These are phyloP conservation scores for Podarcis lilfordi DNA, from an alignment of 2,797 vertebrate genomes.

Conservation along the genomic window DNA sequence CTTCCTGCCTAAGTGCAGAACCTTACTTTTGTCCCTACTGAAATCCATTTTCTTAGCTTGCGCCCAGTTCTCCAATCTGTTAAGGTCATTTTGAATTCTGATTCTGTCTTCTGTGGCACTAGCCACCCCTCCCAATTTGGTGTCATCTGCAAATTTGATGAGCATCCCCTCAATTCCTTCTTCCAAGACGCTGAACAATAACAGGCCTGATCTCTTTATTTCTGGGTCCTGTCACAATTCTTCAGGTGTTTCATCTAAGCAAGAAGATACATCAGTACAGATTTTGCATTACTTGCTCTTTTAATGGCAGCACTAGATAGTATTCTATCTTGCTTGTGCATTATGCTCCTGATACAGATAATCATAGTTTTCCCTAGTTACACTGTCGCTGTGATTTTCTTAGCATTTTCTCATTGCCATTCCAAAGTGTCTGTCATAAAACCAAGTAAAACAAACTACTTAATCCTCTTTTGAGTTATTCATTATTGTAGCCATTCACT, in stretches of 20 bases:
- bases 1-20: too few relatives aligned
- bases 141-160: too few relatives aligned
- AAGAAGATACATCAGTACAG: background rate
- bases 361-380: background rate
- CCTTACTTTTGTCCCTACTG: too few relatives aligned
- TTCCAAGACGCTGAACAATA: too few relatives aligned
- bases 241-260: background rate
- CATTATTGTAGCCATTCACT: constrained; percentile 18
- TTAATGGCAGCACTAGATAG: background rate
- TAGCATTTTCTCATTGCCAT: background rate
- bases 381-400: background rate
- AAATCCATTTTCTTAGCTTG: too few relatives aligned
- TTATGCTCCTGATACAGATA: constrained; percentile 2
- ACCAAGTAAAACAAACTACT: constrained; percentile 24
- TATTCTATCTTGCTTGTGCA: background rate
- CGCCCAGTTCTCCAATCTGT: too few relatives aligned
- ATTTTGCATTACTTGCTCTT: background rate
- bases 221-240: background rate
- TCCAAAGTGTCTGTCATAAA: constrained; percentile 20
- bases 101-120: too few relatives aligned
- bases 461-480: constrained; percentile 27
- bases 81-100: too few relatives aligned
- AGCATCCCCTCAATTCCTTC: too few relatives aligned
- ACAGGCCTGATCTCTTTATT: too few relatives aligned
- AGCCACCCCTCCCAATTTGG: too few relatives aligned